phyloP scores from a whole-genome alignment of 2,888 invertebrate genomes.

The Lycocerus yunnanus region DNA sequence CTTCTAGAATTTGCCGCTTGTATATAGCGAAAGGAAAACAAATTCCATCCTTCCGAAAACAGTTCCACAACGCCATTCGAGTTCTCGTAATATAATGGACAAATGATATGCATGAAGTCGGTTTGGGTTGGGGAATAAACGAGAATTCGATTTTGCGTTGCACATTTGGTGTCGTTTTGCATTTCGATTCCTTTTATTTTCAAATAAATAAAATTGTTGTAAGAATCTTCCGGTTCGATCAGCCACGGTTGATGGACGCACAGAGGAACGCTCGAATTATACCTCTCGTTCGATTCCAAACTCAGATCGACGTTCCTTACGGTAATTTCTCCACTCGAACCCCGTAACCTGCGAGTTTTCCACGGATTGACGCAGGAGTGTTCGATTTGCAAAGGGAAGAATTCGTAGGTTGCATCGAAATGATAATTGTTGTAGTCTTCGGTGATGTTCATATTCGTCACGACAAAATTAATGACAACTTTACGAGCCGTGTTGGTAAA shows the following conservation, averaged over 20 bases:
- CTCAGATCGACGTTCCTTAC: slow-evolving; percentile 64
- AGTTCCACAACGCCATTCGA: slow-evolving; percentile 63
- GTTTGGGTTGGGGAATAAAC: slow-evolving; percentile 74
- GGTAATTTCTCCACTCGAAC: slow-evolving; percentile 75
- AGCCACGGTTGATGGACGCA: slow-evolving; percentile 80
- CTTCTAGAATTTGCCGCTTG: slow-evolving; percentile 61
- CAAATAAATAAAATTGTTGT: slow-evolving; percentile 72
- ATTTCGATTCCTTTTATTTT: slow-evolving; percentile 65
- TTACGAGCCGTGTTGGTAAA: slow-evolving; percentile 71
- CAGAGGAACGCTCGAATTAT: slow-evolving; percentile 57
- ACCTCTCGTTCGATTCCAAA: slow-evolving; percentile 54
- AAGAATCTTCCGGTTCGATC: slow-evolving; percentile 73
- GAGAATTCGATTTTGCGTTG: slow-evolving; percentile 72
- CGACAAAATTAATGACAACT: slow-evolving; percentile 74
- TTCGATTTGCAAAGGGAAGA: slow-evolving; percentile 63
- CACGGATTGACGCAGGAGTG: slow-evolving; percentile 67
- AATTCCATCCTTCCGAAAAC: slow-evolving; percentile 67
- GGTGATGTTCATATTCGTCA: slow-evolving; percentile 79
- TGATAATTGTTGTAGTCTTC: slow-evolving; percentile 80
- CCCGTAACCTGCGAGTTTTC: slow-evolving; percentile 68
- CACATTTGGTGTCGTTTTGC: slow-evolving; percentile 60
- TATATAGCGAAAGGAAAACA: slow-evolving; percentile 56
- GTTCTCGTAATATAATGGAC: slow-evolving; percentile 60
- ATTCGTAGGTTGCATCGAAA: slow-evolving; percentile 76
- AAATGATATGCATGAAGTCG: slow-evolving; percentile 66